These are phyloP conservation scores for Amblyornis subalaris DNA, from an alignment of 2,113 vertebrate species.

Conservation along the genomic window DNA sequence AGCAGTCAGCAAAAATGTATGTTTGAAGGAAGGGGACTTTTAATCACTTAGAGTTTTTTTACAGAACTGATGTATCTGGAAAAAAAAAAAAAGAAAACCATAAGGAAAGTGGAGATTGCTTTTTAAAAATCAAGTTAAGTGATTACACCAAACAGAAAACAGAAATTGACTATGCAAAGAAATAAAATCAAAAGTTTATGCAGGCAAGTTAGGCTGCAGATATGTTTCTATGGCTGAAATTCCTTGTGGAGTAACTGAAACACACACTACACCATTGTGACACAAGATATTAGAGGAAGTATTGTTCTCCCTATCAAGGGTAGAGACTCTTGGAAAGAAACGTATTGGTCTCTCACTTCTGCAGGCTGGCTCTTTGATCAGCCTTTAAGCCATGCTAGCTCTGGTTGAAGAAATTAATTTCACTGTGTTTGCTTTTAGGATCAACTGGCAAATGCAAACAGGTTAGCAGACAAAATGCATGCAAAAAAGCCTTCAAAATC, in stretches of 20 bases:
- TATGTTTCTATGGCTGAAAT: background rate
- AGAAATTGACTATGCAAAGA: background rate
- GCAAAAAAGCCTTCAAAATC: background rate
- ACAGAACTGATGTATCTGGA: background rate
- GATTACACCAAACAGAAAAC: background rate
- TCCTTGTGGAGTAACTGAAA: background rate
- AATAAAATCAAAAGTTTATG: background rate
- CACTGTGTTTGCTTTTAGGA: background rate
- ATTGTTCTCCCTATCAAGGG: background rate
- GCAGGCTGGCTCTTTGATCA: background rate
- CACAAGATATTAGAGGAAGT: background rate
- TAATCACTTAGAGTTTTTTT: background rate
- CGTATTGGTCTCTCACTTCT: background rate
- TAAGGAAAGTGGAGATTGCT: background rate
- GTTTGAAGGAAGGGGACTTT: background rate
- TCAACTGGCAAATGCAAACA: background rate
- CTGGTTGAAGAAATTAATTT: background rate
- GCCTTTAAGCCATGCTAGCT: background rate
- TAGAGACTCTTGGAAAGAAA: background rate
- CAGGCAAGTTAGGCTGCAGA: background rate
- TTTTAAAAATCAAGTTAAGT: background rate
- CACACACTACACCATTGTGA: too few species aligned
- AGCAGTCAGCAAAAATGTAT: background rate
- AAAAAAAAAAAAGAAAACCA: too few species aligned
- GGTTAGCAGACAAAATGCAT: background rate